These are phyloP conservation scores for Python bivittatus DNA, from an alignment of 2,113 vertebrate species.

Conservation along the genomic window DNA sequence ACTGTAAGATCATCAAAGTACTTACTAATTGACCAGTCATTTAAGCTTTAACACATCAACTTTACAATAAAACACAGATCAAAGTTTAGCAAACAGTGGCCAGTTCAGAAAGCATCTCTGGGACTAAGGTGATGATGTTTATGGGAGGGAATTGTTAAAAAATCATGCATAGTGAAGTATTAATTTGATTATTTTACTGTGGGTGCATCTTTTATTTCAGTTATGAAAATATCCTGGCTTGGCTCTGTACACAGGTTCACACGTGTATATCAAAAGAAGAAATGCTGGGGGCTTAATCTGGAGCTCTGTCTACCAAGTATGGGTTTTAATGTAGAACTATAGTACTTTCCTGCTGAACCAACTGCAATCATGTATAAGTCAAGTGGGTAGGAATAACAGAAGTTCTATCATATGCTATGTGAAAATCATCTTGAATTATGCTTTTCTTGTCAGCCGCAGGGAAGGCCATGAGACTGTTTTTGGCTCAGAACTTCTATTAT, in stretches of 20 bases:
- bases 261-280: not conserved
- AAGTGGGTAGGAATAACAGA: not conserved
- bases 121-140: not conserved
- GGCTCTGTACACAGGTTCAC: not conserved
- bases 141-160: not conserved
- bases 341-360: not conserved
- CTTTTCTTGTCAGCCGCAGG: not conserved
- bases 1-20: not conserved
- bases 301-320: not conserved
- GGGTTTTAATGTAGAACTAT: not conserved
- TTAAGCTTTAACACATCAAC: not conserved
- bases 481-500: not conserved
- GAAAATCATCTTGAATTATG: not conserved
- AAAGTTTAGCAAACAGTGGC: not conserved
- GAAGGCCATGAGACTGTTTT: not conserved
- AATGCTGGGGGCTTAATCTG: not conserved
- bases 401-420: not conserved
- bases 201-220: not conserved
- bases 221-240: not conserved
- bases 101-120: not conserved
- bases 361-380: not conserved
- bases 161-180: not conserved
- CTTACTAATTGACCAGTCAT: not conserved
- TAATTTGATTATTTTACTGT: not conserved
- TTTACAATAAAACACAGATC: not conserved